phyloP scores from a whole-genome alignment of 2,113 vertebrate genomes.

The Falco punctatus region DNA sequence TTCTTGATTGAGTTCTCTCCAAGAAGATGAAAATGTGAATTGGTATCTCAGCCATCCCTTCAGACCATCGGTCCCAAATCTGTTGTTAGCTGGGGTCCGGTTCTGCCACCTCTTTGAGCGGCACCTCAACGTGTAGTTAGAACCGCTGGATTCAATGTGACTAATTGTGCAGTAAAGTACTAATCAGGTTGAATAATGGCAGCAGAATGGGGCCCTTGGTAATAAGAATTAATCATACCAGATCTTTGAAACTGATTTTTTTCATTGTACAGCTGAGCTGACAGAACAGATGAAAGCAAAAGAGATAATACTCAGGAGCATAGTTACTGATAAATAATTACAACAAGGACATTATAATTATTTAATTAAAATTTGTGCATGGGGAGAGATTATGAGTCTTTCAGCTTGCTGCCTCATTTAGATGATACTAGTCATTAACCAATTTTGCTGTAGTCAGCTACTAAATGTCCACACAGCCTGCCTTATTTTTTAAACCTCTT shows the following conservation, averaged over 20 bases:
- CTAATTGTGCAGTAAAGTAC: constrained; percentile 36
- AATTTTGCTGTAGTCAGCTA: constrained; percentile 76
- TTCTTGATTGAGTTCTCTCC: neutral
- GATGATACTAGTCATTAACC: constrained; percentile 79
- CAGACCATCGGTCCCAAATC: neutral
- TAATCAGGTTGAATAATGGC: constrained; percentile 54
- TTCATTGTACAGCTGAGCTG: constrained; percentile 65
- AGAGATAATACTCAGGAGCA: constrained; percentile 76
- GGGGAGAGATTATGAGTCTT: constrained; percentile 80
- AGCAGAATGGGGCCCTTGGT: constrained; percentile 53
- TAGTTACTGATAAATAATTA: constrained; percentile 83
- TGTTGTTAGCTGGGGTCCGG: neutral
- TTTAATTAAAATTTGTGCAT: constrained; percentile 82
- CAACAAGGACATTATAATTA: constrained; percentile 78
- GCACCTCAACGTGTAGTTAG: neutral
- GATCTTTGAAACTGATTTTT: constrained; percentile 52
- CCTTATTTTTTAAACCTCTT: constrained; percentile 71
- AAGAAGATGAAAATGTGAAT: neutral
- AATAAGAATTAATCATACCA: constrained; percentile 64
- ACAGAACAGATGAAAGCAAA: constrained; percentile 71
- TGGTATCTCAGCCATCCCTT: neutral
- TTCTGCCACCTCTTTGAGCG: neutral
- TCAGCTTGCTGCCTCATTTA: constrained; percentile 78
- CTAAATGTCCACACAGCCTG: constrained; percentile 60
- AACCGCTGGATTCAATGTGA: neutral